Conservation (phyloP, 92 coral and sea anemone species). For the Hydrozoanthus gracilis region DNA sequence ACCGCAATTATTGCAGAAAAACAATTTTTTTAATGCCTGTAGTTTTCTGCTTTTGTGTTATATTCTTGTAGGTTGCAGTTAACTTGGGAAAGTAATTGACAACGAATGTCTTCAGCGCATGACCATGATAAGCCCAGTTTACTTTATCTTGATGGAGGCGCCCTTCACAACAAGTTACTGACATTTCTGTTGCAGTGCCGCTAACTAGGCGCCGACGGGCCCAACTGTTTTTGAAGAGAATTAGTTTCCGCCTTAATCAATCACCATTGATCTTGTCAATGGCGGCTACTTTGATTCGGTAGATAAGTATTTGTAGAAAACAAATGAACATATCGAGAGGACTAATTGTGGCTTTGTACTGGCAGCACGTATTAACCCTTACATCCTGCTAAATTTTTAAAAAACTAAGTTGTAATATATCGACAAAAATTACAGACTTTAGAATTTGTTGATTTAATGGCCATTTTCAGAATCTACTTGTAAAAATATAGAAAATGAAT, state of each 20-base stretch:
- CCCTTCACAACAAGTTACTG: background rate
- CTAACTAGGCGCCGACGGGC: conserved; percentile 53
- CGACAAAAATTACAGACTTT: too few species aligned
- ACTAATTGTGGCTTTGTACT: background rate
- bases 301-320: background rate
- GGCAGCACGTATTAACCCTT: too few species aligned
- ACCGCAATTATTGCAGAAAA: too few species aligned
- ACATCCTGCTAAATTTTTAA: too few species aligned
- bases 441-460: too few species aligned
- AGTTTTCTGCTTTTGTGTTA: too few species aligned
- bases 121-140: background rate
- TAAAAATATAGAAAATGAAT: too few species aligned
- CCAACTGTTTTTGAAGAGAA: conserved; percentile 15
- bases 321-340: background rate
- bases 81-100: too few species aligned
- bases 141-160: background rate
- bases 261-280: conserved; percentile 38
- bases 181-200: conserved; percentile 3
- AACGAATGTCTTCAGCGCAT: background rate
- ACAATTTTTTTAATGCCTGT: too few species aligned
- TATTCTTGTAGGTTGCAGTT: background rate
- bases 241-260: conserved; percentile 42
- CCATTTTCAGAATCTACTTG: too few species aligned
- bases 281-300: conserved; percentile 35
- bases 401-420: too few species aligned